Evolutionary conservation across 2,113 vertebrate genomes (phyloP).

Genomic region (Panurus biarmicus): DNA sequence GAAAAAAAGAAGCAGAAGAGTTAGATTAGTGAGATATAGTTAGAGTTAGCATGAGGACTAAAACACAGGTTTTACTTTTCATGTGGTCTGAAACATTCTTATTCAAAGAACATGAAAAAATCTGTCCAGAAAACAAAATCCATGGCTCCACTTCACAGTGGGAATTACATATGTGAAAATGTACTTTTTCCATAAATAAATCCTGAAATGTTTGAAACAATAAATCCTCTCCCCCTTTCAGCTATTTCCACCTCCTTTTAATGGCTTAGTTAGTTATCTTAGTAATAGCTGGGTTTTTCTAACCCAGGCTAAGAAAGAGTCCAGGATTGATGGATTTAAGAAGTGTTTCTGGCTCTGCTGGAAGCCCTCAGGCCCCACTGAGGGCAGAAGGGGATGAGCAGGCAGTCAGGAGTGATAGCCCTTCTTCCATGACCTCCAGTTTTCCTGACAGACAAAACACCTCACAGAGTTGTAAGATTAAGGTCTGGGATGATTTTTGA

Average conservation of each 20-base stretch:
- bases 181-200: not conserved
- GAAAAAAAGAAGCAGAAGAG: not conserved
- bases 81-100: not conserved
- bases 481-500: constrained; percentile 22
- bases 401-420: not conserved
- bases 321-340: not conserved
- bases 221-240: not conserved
- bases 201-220: not conserved
- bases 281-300: not conserved
- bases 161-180: not conserved
- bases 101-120: not conserved
- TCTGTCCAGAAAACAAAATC: not conserved
- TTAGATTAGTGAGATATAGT: not conserved
- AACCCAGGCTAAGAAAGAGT: not conserved
- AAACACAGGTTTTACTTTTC: not conserved
- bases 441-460: constrained; percentile 16
- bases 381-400: not conserved
- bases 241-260: not conserved
- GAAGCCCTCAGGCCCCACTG: not conserved
- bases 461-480: not conserved
- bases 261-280: not conserved
- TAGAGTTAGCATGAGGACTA: not conserved
- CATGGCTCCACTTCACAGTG: not conserved
- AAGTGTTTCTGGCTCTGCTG: not conserved
- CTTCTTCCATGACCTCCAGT: not conserved